Evolutionary conservation across 2,113 vertebrate genomes (phyloP).

Genomic region (Lipotes vexillifer): DNA sequence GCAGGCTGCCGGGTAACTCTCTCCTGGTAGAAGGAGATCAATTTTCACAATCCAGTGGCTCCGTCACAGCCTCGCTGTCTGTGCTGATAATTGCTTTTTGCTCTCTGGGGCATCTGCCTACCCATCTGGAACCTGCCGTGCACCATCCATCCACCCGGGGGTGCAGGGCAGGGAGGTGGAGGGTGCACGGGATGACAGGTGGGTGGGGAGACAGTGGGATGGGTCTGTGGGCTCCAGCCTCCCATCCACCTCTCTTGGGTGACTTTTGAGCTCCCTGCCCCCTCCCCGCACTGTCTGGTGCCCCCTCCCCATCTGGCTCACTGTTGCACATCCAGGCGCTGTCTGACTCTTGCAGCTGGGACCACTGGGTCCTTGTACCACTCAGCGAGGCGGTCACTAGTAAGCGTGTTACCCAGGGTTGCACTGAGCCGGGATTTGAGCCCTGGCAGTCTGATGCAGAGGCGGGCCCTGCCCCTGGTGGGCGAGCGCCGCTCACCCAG

Average conservation of each 20-base stretch:
- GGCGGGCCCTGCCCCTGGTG: not conserved
- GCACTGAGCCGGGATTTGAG: not conserved
- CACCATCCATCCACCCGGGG: accelerated
- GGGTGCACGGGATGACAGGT: accelerated
- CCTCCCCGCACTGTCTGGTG: accelerated
- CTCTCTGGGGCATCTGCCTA: not conserved
- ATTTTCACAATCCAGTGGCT: accelerated
- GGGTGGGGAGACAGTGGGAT: accelerated
- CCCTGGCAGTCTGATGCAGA: not conserved
- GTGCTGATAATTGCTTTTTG: not conserved
- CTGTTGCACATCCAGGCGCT: accelerated
- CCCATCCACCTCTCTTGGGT: too few relatives aligned
- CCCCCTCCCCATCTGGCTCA: accelerated
- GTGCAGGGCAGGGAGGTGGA: too few relatives aligned
- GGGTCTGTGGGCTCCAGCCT: not conserved
- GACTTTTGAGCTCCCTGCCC: not conserved
- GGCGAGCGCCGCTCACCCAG: accelerated
- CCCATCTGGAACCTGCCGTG: accelerated
- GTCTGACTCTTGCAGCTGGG: not conserved
- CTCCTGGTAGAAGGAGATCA: not conserved
- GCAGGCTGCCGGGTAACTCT: accelerated
- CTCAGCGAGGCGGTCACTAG: accelerated
- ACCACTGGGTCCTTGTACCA: accelerated
- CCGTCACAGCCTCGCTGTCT: accelerated
- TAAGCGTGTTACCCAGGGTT: accelerated